A percentile compares a stretch with the other conserved stretches of the same genome.
Evolutionary conservation across 1,140 invertebrate species (phyloP).

Genomic region (Caenorhabditis elegans): WBcel235 BX284602.5:10845001-10845500

Average conservation of each 20-base stretch:
- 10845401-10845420: too few relatives aligned
- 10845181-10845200: not conserved
- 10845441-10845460: too few relatives aligned
- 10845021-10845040: too few relatives aligned
- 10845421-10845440: too few relatives aligned
- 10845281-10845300: not conserved
- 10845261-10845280: conserved; percentile 1
- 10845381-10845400: not conserved
- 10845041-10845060: too few relatives aligned
- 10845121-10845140: conserved; percentile 13
- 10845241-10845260: not conserved
- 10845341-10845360: conserved; percentile 1
- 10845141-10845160: not conserved
- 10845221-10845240: not conserved
- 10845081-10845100: conserved; percentile 16
- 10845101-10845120: conserved; percentile 4
- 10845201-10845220: not conserved
- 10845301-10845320: not conserved
- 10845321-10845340: conserved; percentile 2
- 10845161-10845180: not conserved
- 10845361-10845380: not conserved
- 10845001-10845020: too few relatives aligned
- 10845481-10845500: too few relatives aligned
- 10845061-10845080: too few relatives aligned
- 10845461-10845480: too few relatives aligned